phyloP scores from a whole-genome alignment of 2,113 vertebrate genomes.

The Lamprotornis superbus region DNA sequence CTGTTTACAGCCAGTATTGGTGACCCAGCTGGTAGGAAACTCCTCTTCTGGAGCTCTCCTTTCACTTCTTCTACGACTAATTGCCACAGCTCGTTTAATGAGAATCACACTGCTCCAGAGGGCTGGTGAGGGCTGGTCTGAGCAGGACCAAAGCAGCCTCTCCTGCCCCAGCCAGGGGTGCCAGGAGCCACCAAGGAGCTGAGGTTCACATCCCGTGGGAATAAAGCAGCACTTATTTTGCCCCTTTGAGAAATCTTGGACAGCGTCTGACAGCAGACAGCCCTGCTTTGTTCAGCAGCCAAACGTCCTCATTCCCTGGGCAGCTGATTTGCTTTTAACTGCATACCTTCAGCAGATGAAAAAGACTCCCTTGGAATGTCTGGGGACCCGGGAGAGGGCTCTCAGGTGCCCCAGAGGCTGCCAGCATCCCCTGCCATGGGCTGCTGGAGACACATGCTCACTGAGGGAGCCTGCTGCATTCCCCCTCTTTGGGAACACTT shows the following conservation, averaged over 20 bases:
- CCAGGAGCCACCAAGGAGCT: background rate
- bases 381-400: background rate
- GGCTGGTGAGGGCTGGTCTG: background rate
- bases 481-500: background rate
- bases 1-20: rapidly evolving
- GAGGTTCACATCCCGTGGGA: background rate
- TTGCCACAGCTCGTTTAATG: rapidly evolving
- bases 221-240: background rate
- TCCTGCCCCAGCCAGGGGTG: rapidly evolving
- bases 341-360: background rate
- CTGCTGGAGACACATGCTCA: background rate
- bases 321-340: background rate
- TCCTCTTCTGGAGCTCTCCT: background rate
- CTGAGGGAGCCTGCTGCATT: background rate
- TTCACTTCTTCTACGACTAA: rapidly evolving
- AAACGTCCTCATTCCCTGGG: background rate
- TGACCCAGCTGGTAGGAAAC: background rate
- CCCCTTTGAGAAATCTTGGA: background rate
- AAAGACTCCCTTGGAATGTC: background rate
- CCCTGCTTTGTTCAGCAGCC: slow-evolving; percentile 27
- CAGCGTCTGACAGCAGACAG: background rate
- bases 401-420: background rate
- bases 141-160: background rate
- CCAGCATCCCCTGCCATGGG: background rate
- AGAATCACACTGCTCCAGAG: background rate